Evolutionary conservation across 2,113 vertebrate genomes (phyloP).

Genomic region (Anolis carolinensis): DNA sequence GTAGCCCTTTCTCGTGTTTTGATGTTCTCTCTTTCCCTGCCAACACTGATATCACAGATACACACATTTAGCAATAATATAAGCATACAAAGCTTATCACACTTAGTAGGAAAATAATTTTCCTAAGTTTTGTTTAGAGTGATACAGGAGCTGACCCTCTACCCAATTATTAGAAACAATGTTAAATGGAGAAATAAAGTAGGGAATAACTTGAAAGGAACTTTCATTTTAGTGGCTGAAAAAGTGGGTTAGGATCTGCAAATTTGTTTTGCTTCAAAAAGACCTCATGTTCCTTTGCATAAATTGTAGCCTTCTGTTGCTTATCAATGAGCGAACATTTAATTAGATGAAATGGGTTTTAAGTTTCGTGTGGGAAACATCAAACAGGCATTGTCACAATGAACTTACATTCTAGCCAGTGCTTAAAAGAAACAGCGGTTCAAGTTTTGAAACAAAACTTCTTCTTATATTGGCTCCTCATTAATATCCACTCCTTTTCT

Average conservation of each 20-base stretch:
- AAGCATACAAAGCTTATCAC: background rate
- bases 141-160: background rate
- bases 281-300: background rate
- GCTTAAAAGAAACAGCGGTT: conserved; percentile 15
- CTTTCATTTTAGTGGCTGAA: background rate
- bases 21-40: background rate
- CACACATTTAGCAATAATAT: background rate
- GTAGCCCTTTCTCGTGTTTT: background rate
- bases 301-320: background rate
- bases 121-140: conserved; percentile 24
- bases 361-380: conserved; percentile 8
- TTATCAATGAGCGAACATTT: conserved; percentile 33
- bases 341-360: conserved; percentile 6
- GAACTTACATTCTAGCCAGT: background rate
- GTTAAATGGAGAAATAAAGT: conserved; percentile 7
- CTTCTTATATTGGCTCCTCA: background rate
- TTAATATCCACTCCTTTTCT: conserved; percentile 11
- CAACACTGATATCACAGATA: background rate
- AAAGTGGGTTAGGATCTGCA: background rate
- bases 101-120: background rate
- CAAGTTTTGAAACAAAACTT: conserved; percentile 3
- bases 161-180: background rate
- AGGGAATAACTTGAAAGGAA: background rate
- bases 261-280: background rate
- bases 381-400: background rate